Conservation (phyloP, 30 jellyfish, hydroid and myxozoan species). For the Cassiopea xamachana region DNA sequence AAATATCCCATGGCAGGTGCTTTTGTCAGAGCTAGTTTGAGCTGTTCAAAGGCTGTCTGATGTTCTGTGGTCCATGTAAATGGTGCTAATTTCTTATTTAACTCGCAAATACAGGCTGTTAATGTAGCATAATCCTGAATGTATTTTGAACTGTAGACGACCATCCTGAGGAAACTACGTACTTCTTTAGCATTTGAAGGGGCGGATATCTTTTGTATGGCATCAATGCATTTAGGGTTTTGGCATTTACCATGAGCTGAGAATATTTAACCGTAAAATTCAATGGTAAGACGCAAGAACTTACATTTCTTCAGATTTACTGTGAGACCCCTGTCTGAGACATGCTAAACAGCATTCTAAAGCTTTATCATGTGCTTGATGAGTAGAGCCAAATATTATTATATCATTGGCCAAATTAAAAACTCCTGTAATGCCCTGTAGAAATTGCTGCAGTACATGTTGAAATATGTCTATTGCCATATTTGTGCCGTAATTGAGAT, state of each 20-base stretch:
- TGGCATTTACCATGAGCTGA: neutral
- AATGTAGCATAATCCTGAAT: slow-evolving; percentile 31
- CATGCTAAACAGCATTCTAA: too few relatives aligned
- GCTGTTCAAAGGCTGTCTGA: slow-evolving; percentile 25
- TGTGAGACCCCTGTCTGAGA: too few relatives aligned
- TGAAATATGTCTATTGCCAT: slow-evolving; percentile 43
- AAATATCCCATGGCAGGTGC: slow-evolving; percentile 51
- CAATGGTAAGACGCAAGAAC: neutral
- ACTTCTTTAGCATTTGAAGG: slow-evolving; percentile 41
- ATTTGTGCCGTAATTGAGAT: slow-evolving; percentile 43
- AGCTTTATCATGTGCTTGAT: too few relatives aligned
- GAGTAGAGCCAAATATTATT: too few relatives aligned
- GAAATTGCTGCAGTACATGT: neutral
- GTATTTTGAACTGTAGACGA: slow-evolving; percentile 19
- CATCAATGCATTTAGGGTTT: slow-evolving; percentile 44
- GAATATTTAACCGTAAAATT: neutral
- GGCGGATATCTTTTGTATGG: neutral
- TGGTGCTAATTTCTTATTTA: slow-evolving; percentile 15
- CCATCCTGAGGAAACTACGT: slow-evolving; percentile 41
- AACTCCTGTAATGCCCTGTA: too few relatives aligned
- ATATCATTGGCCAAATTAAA: too few relatives aligned
- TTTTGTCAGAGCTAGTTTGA: slow-evolving; percentile 11
- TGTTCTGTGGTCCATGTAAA: slow-evolving; percentile 37
- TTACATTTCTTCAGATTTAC: too few relatives aligned
- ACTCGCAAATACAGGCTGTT: slow-evolving; percentile 52